Evolutionary conservation across 2,888 invertebrate genomes (phyloP).

Genomic region (Ophonus ardosiacus): DNA sequence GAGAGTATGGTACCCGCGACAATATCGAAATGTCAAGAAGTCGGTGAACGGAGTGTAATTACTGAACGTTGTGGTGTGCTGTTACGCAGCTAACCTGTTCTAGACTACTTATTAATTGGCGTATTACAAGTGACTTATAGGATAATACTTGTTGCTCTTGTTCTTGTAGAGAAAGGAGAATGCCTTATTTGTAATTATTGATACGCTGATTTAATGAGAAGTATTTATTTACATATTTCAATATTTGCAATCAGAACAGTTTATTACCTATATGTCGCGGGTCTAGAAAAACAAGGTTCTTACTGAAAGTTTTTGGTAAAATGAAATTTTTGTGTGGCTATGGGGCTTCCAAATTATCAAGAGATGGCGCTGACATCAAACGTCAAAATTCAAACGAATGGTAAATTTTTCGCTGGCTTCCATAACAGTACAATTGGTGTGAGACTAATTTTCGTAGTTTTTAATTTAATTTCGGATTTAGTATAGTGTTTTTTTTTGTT

Average conservation of each 20-base stretch:
- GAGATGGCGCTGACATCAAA: no score
- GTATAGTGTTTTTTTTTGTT: no score
- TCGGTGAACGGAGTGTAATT: constrained; percentile 26
- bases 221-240: background rate
- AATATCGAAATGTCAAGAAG: constrained; percentile 24
- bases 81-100: constrained; percentile 32
- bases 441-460: no score
- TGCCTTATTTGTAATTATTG: constrained; percentile 2
- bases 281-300: no score
- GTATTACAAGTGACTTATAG: constrained; percentile 39
- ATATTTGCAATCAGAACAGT: background rate
- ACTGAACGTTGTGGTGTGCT: constrained; percentile 12
- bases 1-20: background rate
- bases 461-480: no score
- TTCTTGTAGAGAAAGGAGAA: background rate
- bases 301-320: no score
- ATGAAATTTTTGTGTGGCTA: no score
- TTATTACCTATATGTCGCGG: background rate
- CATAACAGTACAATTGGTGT: no score
- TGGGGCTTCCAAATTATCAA: no score
- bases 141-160: background rate
- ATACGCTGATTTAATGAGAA: background rate
- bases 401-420: no score
- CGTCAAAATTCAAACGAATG: no score
- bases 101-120: constrained; percentile 30